These are phyloP conservation scores for Microctonus hyperodae DNA, from an alignment of 2,888 invertebrate species.

Conservation along the genomic window DNA sequence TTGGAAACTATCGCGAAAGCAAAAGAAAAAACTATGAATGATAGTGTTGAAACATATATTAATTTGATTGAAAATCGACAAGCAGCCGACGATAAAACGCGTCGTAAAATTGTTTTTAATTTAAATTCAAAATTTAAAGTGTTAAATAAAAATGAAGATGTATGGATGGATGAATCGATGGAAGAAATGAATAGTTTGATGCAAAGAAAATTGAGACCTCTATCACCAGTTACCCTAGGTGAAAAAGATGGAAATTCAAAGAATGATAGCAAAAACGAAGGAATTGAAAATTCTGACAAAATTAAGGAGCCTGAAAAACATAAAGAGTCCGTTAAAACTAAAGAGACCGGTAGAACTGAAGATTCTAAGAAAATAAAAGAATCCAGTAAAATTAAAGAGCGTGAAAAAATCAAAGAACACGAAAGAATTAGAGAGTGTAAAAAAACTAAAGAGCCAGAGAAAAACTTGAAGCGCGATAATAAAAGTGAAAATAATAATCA, in stretches of 20 bases:
- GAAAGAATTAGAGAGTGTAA: neutral
- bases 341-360: neutral
- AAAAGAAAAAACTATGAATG: neutral
- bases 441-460: neutral
- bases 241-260: neutral
- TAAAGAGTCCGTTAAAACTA: neutral
- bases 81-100: constrained; percentile 36
- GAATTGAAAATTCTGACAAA: no score
- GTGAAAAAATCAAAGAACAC: neutral
- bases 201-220: neutral
- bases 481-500: neutral
- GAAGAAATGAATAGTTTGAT: neutral
- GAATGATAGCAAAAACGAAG: neutral
- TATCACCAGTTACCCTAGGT: neutral
- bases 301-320: neutral
- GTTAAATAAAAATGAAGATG: constrained; percentile 43
- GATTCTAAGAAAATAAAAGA: neutral
- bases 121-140: constrained; percentile 46
- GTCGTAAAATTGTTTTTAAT: constrained; percentile 53
- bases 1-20: constrained; percentile 14
- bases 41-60: neutral
- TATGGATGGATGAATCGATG: constrained; percentile 36
- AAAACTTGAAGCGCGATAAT: neutral
- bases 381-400: neutral
- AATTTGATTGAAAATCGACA: neutral